Evolutionary conservation across 1,140 invertebrate species (phyloP), one percentile per base, ranked within the genome.

Genomic region (Laodelphax striatellus): DNA sequence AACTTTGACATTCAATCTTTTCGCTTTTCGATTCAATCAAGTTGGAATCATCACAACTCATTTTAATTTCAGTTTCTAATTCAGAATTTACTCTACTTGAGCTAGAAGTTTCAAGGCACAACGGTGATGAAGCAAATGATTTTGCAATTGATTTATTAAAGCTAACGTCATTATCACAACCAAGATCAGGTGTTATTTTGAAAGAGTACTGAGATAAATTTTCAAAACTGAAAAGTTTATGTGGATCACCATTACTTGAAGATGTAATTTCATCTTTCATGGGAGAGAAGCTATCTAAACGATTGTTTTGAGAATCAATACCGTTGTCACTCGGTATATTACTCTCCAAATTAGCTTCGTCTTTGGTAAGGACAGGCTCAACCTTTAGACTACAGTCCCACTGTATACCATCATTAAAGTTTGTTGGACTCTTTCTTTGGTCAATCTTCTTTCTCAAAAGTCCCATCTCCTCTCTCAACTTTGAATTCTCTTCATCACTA

Each of bases 401-500:
- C 13, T 19, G 38, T 13, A 55, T 55, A 5, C 28, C 28, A 19
- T 55, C 54, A 34, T 55, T 55, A 11, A 55, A 55, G 38, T 55
- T 55, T 17, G 28, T 24, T 16, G 54, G 54, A 55, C 14, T 55
- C n/a, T 34, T 55, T 24, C 16, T 38, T 10, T 46, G 42, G 21
- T 24, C 17, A 10, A 55, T 46, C 5, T 28, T 58, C 22, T 38
- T 61, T 43, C 58, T 66, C n/a, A 66, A 54, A 11, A 57, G 44
- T 53, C 61, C 50, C 38, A 64, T 63, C 21, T 63, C 59, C 6
- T 63, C 57, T 58, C 68, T 70, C 17, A 70, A 61, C 1, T 60
- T 63, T 60, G 52, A 61, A 17, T 70, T 70, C 56, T 72, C 70
- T 61, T 67, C 65, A 14, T 62, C 59, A 41, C 70, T 67, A 13